Percentiles rank a stretch among this genome's conserved stretches.
Evolutionary conservation across 2,797 vertebrate species (phyloP).

Genomic region (Harpagifer antarcticus): DNA sequence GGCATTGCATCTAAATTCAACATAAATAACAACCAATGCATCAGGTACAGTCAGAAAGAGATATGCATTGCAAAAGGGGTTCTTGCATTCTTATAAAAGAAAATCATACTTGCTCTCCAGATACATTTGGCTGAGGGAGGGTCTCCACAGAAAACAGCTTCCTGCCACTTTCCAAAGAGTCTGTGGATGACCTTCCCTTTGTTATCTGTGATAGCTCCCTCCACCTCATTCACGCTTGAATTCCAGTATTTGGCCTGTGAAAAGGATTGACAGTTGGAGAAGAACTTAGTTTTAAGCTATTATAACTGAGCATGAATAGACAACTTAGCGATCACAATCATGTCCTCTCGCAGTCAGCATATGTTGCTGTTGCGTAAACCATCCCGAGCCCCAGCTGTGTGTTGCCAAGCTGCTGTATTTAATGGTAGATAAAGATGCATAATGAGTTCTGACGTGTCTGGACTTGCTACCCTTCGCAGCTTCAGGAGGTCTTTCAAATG

Average conservation of each 20-base stretch:
- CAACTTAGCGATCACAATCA: not conserved
- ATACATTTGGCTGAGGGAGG: conserved; percentile 90
- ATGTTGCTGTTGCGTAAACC: conserved; percentile 57
- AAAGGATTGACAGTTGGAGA: not conserved
- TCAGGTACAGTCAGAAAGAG: not conserved
- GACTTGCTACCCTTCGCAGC: conserved; percentile 52
- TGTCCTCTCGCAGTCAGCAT: conserved; percentile 54
- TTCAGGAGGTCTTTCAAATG: conserved; percentile 56
- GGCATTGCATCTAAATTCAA: conserved; percentile 90
- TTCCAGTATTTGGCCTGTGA: conserved; percentile 96
- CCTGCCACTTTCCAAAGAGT: conserved; percentile 97
- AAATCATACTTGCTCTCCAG: conserved; percentile 94
- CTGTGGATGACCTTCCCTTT: conserved; percentile 90
- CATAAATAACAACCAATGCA: conserved; percentile 16
- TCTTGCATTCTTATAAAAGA: not conserved
- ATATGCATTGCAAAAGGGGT: not conserved
- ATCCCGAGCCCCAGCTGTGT: not conserved
- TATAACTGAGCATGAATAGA: not conserved
- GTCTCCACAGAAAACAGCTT: conserved; percentile 92
- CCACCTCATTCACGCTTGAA: conserved; percentile 93
- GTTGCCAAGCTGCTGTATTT: conserved; percentile 24
- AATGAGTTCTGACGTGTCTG: conserved; percentile 64
- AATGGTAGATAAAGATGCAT: conserved; percentile 40
- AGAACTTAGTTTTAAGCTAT: not conserved
- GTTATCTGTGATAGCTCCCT: conserved; percentile 90